Conservation (phyloP, 2,113 vertebrate genomes). For the Xenus cinereus region DNA sequence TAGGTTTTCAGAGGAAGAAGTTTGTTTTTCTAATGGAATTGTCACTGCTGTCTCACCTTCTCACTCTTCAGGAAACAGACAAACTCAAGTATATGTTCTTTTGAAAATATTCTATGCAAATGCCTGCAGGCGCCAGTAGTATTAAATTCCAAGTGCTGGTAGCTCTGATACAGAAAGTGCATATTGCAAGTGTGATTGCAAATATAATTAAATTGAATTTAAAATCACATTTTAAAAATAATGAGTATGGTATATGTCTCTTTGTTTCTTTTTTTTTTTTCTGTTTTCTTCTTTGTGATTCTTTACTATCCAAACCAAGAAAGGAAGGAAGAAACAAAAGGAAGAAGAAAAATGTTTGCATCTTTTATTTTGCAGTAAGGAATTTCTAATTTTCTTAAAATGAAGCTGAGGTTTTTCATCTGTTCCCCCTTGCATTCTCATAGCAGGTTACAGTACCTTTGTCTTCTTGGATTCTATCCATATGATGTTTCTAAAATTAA, state of each 20-base stretch:
- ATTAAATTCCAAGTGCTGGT: not conserved
- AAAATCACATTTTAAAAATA: not conserved
- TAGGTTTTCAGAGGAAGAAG: not conserved
- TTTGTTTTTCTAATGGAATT: not conserved
- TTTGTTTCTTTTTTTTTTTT: not conserved
- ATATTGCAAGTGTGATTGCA: not conserved
- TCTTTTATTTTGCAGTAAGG: not conserved
- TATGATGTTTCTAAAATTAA: not conserved
- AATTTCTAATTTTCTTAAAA: not conserved
- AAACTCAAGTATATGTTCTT: not conserved
- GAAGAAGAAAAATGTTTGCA: not conserved
- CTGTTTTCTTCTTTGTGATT: not conserved
- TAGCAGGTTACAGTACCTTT: not conserved
- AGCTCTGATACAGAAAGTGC: not conserved
- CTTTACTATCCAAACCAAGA: not conserved
- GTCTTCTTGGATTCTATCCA: not conserved
- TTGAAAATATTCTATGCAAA: not conserved
- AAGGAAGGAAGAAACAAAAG: not conserved
- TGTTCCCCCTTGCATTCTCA: not conserved
- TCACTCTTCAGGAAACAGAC: not conserved
- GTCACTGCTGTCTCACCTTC: not conserved
- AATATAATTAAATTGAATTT: not conserved
- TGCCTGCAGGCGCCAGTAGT: not conserved
- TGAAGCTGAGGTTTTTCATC: not conserved
- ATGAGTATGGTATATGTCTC: not conserved